phyloP scores from a whole-genome alignment of 2,797 vertebrate genomes.

The Tolypeutes matacus region DNA sequence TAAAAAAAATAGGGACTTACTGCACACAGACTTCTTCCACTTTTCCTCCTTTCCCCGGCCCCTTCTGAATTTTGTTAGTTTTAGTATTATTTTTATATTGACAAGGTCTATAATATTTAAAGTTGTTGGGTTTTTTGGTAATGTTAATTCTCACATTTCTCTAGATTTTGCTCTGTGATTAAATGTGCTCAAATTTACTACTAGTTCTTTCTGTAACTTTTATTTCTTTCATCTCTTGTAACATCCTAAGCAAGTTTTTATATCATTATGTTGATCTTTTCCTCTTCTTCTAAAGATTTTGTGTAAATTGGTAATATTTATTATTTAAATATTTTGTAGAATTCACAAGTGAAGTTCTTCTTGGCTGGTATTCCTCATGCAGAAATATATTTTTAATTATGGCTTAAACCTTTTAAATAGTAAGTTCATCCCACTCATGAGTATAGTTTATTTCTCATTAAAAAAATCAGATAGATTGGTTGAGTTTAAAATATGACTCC shows the following conservation, averaged over 20 bases:
- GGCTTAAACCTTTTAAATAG: slow-evolving; percentile 7
- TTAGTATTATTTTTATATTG: too few species aligned
- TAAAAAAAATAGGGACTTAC: too few species aligned
- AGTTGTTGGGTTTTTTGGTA: too few species aligned
- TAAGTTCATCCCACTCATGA: neutral
- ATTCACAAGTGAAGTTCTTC: neutral
- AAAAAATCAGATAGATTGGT: neutral
- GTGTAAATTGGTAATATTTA: neutral
- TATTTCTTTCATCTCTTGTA: neutral
- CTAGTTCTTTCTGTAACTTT: neutral
- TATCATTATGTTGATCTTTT: neutral
- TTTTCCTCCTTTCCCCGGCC: too few species aligned
- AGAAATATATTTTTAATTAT: slow-evolving; percentile 21
- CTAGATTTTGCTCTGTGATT: too few species aligned
- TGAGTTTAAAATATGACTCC: neutral
- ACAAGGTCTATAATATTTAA: too few species aligned
- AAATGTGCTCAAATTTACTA: too few species aligned
- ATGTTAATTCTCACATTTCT: too few species aligned
- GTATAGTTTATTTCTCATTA: neutral
- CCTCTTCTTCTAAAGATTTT: neutral
- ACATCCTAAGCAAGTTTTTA: neutral
- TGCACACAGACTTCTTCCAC: too few species aligned
- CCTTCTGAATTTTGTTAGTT: too few species aligned
- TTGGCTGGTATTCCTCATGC: neutral
- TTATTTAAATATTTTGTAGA: neutral